Evolutionary conservation across 2,113 vertebrate species (phyloP).

Genomic region (Hippocampus guttulatus): DNA sequence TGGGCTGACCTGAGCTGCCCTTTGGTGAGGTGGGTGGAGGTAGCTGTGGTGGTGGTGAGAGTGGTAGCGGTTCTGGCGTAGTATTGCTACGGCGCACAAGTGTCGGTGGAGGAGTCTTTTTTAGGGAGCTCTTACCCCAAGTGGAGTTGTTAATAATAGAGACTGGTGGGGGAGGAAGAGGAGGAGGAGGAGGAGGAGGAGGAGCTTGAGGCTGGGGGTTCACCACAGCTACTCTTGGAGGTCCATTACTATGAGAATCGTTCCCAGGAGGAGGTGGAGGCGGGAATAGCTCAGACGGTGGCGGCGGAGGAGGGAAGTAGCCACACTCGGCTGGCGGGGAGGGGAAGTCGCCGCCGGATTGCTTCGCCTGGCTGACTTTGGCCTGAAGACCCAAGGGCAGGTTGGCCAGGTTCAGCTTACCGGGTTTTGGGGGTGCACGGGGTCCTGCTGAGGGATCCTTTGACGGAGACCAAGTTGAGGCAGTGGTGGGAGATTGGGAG

Average conservation of each 20-base stretch:
- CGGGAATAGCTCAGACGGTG: conserved; percentile 81
- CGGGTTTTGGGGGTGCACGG: conserved; percentile 88
- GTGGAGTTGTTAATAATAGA: conserved; percentile 52
- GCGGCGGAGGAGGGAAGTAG: conserved; percentile 84
- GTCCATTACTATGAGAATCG: conserved; percentile 70
- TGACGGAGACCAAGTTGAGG: conserved; percentile 66
- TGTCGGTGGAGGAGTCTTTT: conserved; percentile 83
- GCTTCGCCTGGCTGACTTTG: conserved; percentile 66
- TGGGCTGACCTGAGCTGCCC: conserved; percentile 84
- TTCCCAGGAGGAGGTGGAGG: conserved; percentile 67
- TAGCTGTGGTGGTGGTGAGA: conserved; percentile 35
- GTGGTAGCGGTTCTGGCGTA: conserved; percentile 68
- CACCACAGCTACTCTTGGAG: conserved; percentile 86
- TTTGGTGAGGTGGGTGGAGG: conserved; percentile 88
- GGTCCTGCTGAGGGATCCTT: conserved; percentile 79
- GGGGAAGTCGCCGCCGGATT: conserved; percentile 77
- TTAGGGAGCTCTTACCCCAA: conserved; percentile 81
- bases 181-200: conserved; percentile 23
- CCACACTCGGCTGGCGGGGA: conserved; percentile 77
- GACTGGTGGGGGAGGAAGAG: conserved; percentile 42
- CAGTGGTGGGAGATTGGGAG: conserved; percentile 58
- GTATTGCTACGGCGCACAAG: conserved; percentile 75
- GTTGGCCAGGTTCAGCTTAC: conserved; percentile 83
- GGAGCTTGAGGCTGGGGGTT: conserved; percentile 86
- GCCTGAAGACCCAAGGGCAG: conserved; percentile 80